Conservation (phyloP, 2,888 invertebrate genomes). For the Temnothorax ravouxi region DNA sequence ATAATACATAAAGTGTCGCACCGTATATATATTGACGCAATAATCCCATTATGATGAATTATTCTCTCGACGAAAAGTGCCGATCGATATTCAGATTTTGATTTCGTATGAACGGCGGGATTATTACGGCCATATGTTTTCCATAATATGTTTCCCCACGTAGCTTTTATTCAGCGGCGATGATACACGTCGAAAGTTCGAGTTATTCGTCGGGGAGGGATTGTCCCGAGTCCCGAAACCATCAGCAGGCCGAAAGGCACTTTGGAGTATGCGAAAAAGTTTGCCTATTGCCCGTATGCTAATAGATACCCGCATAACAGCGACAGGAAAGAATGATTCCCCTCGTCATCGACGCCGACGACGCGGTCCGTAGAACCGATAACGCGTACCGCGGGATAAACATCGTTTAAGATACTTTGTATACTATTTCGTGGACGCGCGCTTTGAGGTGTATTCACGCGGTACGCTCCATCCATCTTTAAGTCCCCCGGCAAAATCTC, state of each 20-base stretch:
- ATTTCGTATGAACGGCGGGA: not conserved
- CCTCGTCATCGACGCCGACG: constrained; percentile 29
- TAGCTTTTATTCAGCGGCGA: constrained; percentile 32
- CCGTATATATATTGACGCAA: not conserved
- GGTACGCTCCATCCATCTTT: constrained; percentile 62
- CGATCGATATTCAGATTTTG: constrained; percentile 43
- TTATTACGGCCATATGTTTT: constrained; percentile 41
- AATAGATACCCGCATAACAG: constrained; percentile 35
- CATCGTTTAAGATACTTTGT: constrained; percentile 58
- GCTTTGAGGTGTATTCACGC: constrained; percentile 7
- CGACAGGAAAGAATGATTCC: constrained; percentile 36
- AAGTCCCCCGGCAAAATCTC: constrained; percentile 36
- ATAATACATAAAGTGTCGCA: not conserved
- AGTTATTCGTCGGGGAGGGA: constrained; percentile 1
- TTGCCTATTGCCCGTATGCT: constrained; percentile 55
- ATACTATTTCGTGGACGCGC: constrained; percentile 45
- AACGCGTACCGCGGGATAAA: constrained; percentile 53
- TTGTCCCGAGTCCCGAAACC: not conserved
- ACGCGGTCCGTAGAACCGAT: constrained; percentile 23
- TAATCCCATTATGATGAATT: constrained; percentile 20
- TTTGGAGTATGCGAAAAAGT: constrained; percentile 50
- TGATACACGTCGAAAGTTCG: constrained; percentile 48
- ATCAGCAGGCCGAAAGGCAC: constrained; percentile 26
- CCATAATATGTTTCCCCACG: constrained; percentile 15
- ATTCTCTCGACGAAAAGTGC: not conserved